Evolutionary conservation across 2,888 invertebrate genomes (phyloP), one percentile per base, ranked within the genome.

Genomic region (Apotomis turbidana): DNA sequence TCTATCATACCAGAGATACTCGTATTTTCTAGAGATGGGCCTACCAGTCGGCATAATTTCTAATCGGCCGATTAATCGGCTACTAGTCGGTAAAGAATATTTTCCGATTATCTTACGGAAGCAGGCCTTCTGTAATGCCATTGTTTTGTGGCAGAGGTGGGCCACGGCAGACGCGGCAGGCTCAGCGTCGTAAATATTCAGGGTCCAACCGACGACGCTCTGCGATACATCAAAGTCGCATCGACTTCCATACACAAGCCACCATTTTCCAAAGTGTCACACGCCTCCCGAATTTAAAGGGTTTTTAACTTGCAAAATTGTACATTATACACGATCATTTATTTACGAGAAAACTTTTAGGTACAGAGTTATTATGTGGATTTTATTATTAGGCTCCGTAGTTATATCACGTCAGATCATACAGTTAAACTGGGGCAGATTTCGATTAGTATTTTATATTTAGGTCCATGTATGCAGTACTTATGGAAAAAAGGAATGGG

Each of bases 191-290:
- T 90, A 89, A 89, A 90, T 90, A 90, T 90, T 89, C 89, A 89
- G 87, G 87, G 87, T 86, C 85, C 86, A 80, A 79, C 79, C 81
- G 82, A 79, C 85, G 84, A 79, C 85, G 84, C 79, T 84, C 81
- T 75, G 75, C 86, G 84, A 88, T 88, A 88, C 88, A 88, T 89
- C 89, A 87, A 88, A 87, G 89, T 88, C 87, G 83, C 77, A 83
- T 84, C 83, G 83, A 82, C 84, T 85, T 79, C 83, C 83, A 85
- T 85, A 84, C 80, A 81, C 79, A 76, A 81, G 77, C 77, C 77
- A 74, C 60, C 82, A 80, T 82, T 80, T 84, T 78, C 78, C 77
- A 78, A 80, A 79, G 77, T 82, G 79, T 78, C 81, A 76, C 78
- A 77, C 76, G 77, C 74, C 75, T 75, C 70, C 76, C 78, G 78